A percentile compares a stretch with the other conserved stretches of the same genome.
phyloP scores from a whole-genome alignment of 2,113 vertebrate species.

The Boleophthalmus pectinirostris region DNA sequence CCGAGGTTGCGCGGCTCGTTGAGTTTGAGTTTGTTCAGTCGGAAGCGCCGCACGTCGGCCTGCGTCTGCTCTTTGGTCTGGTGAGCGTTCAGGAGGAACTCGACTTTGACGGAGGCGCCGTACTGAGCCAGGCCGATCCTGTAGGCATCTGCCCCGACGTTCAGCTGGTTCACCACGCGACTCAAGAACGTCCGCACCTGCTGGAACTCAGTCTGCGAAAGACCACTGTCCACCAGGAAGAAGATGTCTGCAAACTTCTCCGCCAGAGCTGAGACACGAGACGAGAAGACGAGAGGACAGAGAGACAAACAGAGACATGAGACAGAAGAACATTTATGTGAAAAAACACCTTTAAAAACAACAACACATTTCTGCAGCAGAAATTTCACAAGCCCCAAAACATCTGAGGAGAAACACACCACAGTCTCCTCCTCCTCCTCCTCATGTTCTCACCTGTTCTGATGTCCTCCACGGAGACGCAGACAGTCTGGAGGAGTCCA shows the following conservation, averaged over 20 bases:
- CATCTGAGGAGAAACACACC: too few species aligned
- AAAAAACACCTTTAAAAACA: neutral
- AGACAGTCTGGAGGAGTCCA: slow-evolving; percentile 72
- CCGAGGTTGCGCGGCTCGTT: slow-evolving; percentile 61
- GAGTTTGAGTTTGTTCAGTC: slow-evolving; percentile 5
- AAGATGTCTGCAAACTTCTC: slow-evolving; percentile 80
- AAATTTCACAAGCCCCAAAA: too few species aligned
- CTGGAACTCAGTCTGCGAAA: slow-evolving; percentile 56
- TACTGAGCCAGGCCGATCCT: slow-evolving; percentile 83
- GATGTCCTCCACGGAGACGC: slow-evolving; percentile 68
- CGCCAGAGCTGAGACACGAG: slow-evolving; percentile 60
- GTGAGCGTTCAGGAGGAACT: slow-evolving; percentile 77
- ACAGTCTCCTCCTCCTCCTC: slow-evolving; percentile 4
- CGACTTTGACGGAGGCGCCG: slow-evolving; percentile 47
- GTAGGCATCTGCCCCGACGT: slow-evolving; percentile 66
- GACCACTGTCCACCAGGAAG: slow-evolving; percentile 80
- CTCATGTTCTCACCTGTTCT: slow-evolving; percentile 55
- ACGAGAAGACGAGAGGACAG: neutral
- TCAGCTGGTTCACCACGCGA: slow-evolving; percentile 61
- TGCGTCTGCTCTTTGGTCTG: slow-evolving; percentile 60
- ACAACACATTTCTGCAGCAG: too few species aligned
- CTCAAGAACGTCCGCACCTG: slow-evolving; percentile 57
- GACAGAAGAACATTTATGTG: neutral
- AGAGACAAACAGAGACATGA: too few species aligned
- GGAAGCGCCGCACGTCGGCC: slow-evolving; percentile 49